These are phyloP conservation scores for Morpho deidamia DNA, from an alignment of 2,888 invertebrate species.

Conservation along the genomic window DNA sequence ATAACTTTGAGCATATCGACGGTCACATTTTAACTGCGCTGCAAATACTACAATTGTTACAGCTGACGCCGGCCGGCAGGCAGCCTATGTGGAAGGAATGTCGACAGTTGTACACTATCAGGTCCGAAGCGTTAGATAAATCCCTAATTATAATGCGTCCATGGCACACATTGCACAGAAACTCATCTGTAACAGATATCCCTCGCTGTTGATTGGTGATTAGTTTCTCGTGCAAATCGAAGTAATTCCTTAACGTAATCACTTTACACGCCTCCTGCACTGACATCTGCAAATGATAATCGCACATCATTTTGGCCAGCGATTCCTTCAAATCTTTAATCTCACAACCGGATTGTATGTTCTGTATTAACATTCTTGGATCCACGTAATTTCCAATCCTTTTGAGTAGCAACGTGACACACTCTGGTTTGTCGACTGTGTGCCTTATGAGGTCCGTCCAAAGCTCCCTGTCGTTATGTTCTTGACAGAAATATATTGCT, in stretches of 20 bases:
- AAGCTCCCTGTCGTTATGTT: conserved; percentile 94
- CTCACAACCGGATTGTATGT: conserved; percentile 89
- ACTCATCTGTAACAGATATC: conserved; percentile 85
- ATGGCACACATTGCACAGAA: conserved; percentile 88
- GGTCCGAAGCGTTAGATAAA: conserved; percentile 81
- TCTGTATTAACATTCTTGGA: conserved; percentile 90
- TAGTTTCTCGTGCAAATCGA: conserved; percentile 89
- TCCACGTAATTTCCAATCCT: conserved; percentile 88
- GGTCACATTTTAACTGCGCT: conserved; percentile 67
- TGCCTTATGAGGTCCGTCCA: conserved; percentile 95
- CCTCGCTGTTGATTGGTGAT: conserved; percentile 88
- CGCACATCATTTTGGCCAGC: conserved; percentile 95
- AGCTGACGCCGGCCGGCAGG: conserved; percentile 74
- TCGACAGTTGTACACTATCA: conserved; percentile 91
- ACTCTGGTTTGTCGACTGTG: conserved; percentile 91
- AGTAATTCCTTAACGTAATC: conserved; percentile 94
- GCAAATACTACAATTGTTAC: conserved; percentile 57
- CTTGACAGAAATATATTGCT: conserved; percentile 97
- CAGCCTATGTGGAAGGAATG: conserved; percentile 94
- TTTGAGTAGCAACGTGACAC: conserved; percentile 77
- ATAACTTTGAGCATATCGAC: conserved; percentile 40
- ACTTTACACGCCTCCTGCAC: conserved; percentile 94
- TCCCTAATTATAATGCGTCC: conserved; percentile 87
- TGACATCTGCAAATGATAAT: conserved; percentile 95
- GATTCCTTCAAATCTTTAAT: conserved; percentile 95